Evolutionary conservation across 1,140 invertebrate genomes (phyloP).

Genomic region (Macrostomum lignano): DNA sequence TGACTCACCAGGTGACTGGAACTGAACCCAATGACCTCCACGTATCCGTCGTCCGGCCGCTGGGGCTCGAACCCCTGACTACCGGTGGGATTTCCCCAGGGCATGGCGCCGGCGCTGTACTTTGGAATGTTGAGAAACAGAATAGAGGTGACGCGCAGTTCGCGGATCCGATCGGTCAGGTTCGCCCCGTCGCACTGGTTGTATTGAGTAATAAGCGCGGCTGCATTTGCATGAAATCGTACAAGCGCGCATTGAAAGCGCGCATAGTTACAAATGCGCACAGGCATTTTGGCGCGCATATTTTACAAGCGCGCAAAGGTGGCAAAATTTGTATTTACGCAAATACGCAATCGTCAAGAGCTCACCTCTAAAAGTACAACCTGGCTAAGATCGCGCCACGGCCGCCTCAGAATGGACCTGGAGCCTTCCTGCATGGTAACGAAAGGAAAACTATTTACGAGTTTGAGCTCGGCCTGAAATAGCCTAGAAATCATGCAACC

Average conservation of each 20-base stretch:
- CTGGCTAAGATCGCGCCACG: constrained; percentile 75
- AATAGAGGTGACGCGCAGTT: constrained; percentile 70
- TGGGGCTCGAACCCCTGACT: constrained; percentile 21
- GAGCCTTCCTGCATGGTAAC: too few relatives aligned
- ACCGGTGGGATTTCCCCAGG: constrained; percentile 42
- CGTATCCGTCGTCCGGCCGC: constrained; percentile 44
- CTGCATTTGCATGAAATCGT: too few relatives aligned
- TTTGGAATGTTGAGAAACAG: constrained; percentile 77
- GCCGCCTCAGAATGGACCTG: constrained; percentile 63
- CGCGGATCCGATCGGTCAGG: constrained; percentile 58
- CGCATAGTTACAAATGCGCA: too few relatives aligned
- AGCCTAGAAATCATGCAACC: too few relatives aligned
- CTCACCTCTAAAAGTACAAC: constrained; percentile 45
- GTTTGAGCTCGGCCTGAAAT: too few relatives aligned
- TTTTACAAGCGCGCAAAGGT: too few relatives aligned
- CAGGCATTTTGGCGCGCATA: too few relatives aligned
- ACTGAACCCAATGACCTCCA: constrained; percentile 83
- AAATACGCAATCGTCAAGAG: too few relatives aligned
- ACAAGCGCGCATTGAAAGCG: too few relatives aligned
- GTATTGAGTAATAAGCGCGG: too few relatives aligned
- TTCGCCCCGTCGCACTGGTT: constrained; percentile 81
- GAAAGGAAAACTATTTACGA: too few relatives aligned
- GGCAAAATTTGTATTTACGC: too few relatives aligned
- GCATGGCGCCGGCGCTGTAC: constrained; percentile 80
- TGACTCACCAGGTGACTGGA: constrained; percentile 62